Percentiles rank a stretch among this genome's conserved stretches.
Conservation (phyloP, 2,113 vertebrate genomes). For the Delphinapterus leucas region DNA sequence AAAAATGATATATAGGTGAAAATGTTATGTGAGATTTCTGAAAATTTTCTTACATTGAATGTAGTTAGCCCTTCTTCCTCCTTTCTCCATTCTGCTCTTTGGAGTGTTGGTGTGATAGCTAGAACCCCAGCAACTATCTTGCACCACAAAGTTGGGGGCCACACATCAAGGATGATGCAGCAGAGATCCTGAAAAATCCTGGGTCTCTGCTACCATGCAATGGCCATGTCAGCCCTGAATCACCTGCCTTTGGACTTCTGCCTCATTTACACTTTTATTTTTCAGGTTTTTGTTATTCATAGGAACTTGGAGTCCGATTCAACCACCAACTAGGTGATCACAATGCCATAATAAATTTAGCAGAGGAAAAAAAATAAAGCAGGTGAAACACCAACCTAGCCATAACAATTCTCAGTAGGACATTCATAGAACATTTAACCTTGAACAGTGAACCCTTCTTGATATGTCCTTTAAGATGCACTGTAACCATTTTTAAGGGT, state of each 20-base stretch:
- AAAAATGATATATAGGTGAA: background rate
- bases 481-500: background rate
- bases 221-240: background rate
- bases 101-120: background rate
- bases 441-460: background rate
- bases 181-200: background rate
- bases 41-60: background rate
- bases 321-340: background rate
- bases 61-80: background rate
- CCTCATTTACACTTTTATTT: background rate
- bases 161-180: background rate
- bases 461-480: background rate
- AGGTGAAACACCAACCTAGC: background rate
- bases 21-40: background rate
- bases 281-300: background rate
- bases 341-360: background rate
- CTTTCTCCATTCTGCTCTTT: background rate
- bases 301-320: background rate
- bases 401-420: background rate
- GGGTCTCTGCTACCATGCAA: background rate
- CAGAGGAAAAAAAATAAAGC: background rate
- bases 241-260: background rate
- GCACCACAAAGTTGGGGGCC: background rate
- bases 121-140: background rate
- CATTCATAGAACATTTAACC: background rate